Percentiles rank a stretch among this genome's conserved stretches.
Evolutionary conservation across 2,888 invertebrate species (phyloP).

Genomic region (Sussaba pulchella): DNA sequence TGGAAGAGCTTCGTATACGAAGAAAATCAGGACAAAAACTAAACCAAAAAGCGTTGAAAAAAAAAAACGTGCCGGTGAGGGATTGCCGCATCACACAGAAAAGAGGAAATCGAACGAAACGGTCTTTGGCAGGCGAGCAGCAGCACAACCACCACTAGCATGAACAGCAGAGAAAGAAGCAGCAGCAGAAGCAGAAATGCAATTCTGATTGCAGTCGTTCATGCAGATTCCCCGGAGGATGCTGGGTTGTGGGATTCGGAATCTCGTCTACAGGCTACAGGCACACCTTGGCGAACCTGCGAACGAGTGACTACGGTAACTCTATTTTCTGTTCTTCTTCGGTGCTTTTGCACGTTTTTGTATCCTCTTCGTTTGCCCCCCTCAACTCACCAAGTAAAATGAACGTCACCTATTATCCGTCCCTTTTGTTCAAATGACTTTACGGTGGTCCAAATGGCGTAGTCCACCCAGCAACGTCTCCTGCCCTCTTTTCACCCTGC

Average conservation of each 20-base stretch:
- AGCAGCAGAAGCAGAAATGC: constrained; percentile 71
- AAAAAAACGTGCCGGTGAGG: constrained; percentile 36
- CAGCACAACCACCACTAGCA: constrained; percentile 42
- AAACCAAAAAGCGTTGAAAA: constrained; percentile 23
- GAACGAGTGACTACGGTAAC: constrained; percentile 37
- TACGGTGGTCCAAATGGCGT: constrained; percentile 66
- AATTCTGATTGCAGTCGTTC: constrained; percentile 78
- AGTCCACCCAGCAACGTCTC: constrained; percentile 67
- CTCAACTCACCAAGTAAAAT: constrained; percentile 14
- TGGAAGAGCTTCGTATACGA: constrained; percentile 22
- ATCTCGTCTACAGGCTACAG: background rate
- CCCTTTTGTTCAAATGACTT: constrained; percentile 71
- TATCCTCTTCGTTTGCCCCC: constrained; percentile 23
- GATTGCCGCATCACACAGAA: constrained; percentile 28
- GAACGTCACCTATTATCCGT: constrained; percentile 66
- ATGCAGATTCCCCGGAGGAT: constrained; percentile 76
- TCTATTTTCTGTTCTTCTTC: constrained; percentile 12
- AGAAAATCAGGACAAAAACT: constrained; percentile 14
- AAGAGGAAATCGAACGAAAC: constrained; percentile 73
- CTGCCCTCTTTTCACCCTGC: constrained; percentile 8
- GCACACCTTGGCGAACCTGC: constrained; percentile 42
- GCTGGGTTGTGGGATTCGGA: constrained; percentile 34
- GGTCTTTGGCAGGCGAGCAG: constrained; percentile 67
- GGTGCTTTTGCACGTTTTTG: constrained; percentile 7
- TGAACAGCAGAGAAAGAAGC: constrained; percentile 70